phyloP scores from a whole-genome alignment of 2,113 vertebrate species.

The Lucifuga dentata region DNA sequence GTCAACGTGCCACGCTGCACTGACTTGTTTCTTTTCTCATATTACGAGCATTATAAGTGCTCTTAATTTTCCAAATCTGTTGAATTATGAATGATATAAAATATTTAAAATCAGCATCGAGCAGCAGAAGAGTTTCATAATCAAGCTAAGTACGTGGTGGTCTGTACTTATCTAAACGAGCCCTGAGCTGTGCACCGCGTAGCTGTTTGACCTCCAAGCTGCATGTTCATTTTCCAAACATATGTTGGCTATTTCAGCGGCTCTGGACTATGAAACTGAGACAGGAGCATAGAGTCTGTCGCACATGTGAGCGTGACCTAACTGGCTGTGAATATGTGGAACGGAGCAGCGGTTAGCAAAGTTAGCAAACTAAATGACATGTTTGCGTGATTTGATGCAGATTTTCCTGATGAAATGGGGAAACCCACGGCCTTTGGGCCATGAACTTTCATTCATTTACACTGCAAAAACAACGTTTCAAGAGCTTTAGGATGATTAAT shows the following conservation, averaged over 20 bases:
- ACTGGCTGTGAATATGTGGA: slow-evolving; percentile 71
- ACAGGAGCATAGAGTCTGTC: slow-evolving; percentile 67
- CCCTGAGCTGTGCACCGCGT: slow-evolving; percentile 55
- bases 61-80: slow-evolving; percentile 60
- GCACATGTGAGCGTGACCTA: slow-evolving; percentile 73
- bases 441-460: slow-evolving; percentile 62
- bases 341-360: slow-evolving; percentile 62
- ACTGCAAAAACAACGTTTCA: not conserved
- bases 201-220: slow-evolving; percentile 69
- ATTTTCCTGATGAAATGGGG: slow-evolving; percentile 47
- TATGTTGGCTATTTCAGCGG: slow-evolving; percentile 81
- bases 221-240: slow-evolving; percentile 80
- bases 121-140: slow-evolving; percentile 64
- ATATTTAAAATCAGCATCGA: slow-evolving; percentile 64
- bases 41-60: slow-evolving; percentile 65
- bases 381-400: slow-evolving; percentile 76
- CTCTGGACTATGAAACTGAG: slow-evolving; percentile 76
- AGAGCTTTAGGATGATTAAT: no score
- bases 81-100: slow-evolving; percentile 78
- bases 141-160: slow-evolving; percentile 63
- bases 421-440: slow-evolving; percentile 45
- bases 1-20: slow-evolving; percentile 44
- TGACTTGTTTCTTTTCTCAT: slow-evolving; percentile 59
- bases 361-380: slow-evolving; percentile 71
- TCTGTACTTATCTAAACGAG: slow-evolving; percentile 72